phyloP scores from a whole-genome alignment of 2,888 invertebrate genomes.

The Baronia brevicornis region DNA sequence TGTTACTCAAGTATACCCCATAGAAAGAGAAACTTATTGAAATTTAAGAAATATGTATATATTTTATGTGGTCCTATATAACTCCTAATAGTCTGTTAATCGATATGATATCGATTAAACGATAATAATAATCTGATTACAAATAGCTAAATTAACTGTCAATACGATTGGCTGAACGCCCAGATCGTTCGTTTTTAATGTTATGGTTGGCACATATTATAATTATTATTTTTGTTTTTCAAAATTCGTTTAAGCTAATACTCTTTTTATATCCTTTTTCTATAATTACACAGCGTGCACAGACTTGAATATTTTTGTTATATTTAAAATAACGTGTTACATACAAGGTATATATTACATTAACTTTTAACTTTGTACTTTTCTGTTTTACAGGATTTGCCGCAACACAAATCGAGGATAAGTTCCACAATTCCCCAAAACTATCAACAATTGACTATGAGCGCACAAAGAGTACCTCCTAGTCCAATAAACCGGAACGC shows the following conservation, averaged over 20 bases:
- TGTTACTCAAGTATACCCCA: too few species aligned
- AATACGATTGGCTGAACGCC: too few species aligned
- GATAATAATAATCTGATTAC: too few species aligned
- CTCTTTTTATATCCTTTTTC: slow-evolving; percentile 22
- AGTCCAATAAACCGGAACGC: slow-evolving; percentile 26
- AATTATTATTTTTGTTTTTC: slow-evolving; percentile 26
- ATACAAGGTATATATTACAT: slow-evolving; percentile 16
- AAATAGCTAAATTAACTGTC: too few species aligned
- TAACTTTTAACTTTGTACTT: slow-evolving; percentile 24
- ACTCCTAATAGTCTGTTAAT: too few species aligned
- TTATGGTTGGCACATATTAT: slow-evolving; percentile 11
- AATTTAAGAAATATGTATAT: too few species aligned
- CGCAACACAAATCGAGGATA: slow-evolving; percentile 32
- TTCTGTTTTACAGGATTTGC: slow-evolving; percentile 48
- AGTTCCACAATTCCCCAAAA: slow-evolving; percentile 28
- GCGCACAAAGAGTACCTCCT: slow-evolving; percentile 27
- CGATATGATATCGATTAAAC: too few species aligned
- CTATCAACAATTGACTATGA: slow-evolving; percentile 36
- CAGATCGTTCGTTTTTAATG: too few species aligned
- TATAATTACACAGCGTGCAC: slow-evolving; percentile 8
- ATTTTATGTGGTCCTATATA: too few species aligned
- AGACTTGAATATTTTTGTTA: slow-evolving; percentile 4
- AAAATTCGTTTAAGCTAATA: slow-evolving; percentile 43
- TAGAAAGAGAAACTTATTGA: too few species aligned
- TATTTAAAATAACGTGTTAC: not conserved